Evolutionary conservation across 2,113 vertebrate species (phyloP).

Genomic region (Plecturocebus donacophilus): DNA sequence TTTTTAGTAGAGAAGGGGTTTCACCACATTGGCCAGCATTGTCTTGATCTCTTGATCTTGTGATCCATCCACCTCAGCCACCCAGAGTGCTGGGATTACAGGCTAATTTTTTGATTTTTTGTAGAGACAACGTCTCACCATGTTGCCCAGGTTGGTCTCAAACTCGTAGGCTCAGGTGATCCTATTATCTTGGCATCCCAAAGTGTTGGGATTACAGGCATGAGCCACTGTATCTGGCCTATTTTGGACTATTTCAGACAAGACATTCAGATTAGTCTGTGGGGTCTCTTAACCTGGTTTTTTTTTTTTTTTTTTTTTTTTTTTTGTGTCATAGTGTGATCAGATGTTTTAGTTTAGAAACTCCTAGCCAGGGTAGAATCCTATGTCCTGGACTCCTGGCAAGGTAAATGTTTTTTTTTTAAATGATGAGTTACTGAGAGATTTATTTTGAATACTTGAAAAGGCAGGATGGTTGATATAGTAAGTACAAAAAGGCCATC

Average conservation of each 20-base stretch:
- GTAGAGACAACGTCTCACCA: too few species aligned
- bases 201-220: too few species aligned
- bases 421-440: neutral
- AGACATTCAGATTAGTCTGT: neutral
- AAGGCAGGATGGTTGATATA: neutral
- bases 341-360: constrained; percentile 10
- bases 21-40: too few species aligned
- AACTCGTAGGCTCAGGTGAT: too few species aligned
- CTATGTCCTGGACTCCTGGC: neutral
- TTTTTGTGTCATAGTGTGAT: neutral
- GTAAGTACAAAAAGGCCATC: neutral
- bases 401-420: neutral
- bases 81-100: too few species aligned
- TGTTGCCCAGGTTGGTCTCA: too few species aligned
- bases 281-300: neutral
- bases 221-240: neutral
- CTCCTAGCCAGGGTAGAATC: neutral
- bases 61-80: too few species aligned
- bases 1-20: too few species aligned
- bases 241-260: neutral
- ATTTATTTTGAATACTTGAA: neutral
- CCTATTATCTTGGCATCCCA: too few species aligned
- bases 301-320: neutral
- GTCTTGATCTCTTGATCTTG: too few species aligned
- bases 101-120: too few species aligned